Conservation (phyloP, 2,113 vertebrate genomes). For the Myiozetetes cayanensis region DNA sequence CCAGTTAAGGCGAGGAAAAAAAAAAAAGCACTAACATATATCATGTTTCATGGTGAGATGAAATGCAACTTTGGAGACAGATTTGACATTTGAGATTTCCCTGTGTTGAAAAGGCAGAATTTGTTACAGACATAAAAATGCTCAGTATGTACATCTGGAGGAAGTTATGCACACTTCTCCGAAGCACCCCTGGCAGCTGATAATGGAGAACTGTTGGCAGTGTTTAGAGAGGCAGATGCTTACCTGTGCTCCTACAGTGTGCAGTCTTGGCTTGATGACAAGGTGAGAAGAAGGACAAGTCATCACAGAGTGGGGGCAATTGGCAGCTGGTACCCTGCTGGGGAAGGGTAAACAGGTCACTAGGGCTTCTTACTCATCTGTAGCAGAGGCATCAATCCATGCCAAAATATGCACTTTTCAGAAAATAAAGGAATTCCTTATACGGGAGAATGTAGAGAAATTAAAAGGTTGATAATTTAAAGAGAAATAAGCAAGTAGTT, state of each 20-base stretch:
- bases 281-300: slow-evolving; percentile 80
- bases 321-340: slow-evolving; percentile 72
- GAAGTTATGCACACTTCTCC: slow-evolving; percentile 41
- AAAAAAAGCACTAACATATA: not conserved
- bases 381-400: slow-evolving; percentile 61
- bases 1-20: not conserved
- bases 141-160: slow-evolving; percentile 46
- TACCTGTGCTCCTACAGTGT: slow-evolving; percentile 75
- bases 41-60: slow-evolving; percentile 20
- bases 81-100: slow-evolving; percentile 30
- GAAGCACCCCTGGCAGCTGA: slow-evolving; percentile 67
- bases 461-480: slow-evolving; percentile 58
- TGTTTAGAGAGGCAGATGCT: slow-evolving; percentile 78
- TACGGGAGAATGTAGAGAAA: slow-evolving; percentile 18
- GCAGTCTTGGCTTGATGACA: slow-evolving; percentile 76
- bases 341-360: slow-evolving; percentile 76
- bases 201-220: slow-evolving; percentile 77
- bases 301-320: slow-evolving; percentile 73
- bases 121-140: slow-evolving; percentile 44
- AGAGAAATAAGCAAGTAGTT: slow-evolving; percentile 32
- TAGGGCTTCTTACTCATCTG: slow-evolving; percentile 62
- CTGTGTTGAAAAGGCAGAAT: slow-evolving; percentile 2
- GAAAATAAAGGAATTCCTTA: slow-evolving; percentile 55
- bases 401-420: slow-evolving; percentile 61
- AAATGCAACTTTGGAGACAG: slow-evolving; percentile 29